Evolutionary conservation across 2,797 vertebrate species (phyloP), one percentile per base, ranked within the genome.

Genomic region (Rousettus madagascariensis): DNA sequence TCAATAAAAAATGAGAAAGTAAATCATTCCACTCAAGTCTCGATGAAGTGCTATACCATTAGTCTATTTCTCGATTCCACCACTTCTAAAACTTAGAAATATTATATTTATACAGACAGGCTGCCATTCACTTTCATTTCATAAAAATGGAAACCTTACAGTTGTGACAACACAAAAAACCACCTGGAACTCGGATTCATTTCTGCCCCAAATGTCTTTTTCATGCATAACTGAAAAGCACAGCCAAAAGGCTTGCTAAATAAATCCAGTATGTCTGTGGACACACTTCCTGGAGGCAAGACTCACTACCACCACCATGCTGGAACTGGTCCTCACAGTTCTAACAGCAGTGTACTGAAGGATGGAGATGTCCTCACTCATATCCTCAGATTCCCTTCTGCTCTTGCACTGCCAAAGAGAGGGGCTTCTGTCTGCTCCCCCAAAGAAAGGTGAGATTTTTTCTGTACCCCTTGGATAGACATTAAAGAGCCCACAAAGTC

Each of bases 161-260:
- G 57, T 87, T 96, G 53, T 71, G 78, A 95, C 46, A 86, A 94
- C 72, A 74, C 36, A 68, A 66, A 90, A 92, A 95, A 85, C 19
- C 86, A 95, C 88, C 92, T 96, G 91, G 86, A 77, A 82, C 65
- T 61, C 8, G 1, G 77, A 85, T 96, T 91, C 46, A 3, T 84
- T 77, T 94, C 82, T 68, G 43, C 57, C 89, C 88, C 49, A 92
- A 75, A 95, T 97, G 86, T 94, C 88, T 96, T 95, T 94, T 95
- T 75, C 91, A 95, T 86, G 79, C 63, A 3, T 59, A 93, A 83
- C 53, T 79, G 43, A 7, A 79, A 22, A 38, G 19, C 43, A 63
- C 43, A 65, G 94, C 88, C 87, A 90, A 72, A 83, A 86, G 13
- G 9, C 30, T 78, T 65, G 91, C 55, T 86, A 61, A 79, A 59